Evolutionary conservation across 2,797 vertebrate genomes (phyloP), one percentile per base, ranked within the genome.

Genomic region (Ambastaia sidthimunki): DNA sequence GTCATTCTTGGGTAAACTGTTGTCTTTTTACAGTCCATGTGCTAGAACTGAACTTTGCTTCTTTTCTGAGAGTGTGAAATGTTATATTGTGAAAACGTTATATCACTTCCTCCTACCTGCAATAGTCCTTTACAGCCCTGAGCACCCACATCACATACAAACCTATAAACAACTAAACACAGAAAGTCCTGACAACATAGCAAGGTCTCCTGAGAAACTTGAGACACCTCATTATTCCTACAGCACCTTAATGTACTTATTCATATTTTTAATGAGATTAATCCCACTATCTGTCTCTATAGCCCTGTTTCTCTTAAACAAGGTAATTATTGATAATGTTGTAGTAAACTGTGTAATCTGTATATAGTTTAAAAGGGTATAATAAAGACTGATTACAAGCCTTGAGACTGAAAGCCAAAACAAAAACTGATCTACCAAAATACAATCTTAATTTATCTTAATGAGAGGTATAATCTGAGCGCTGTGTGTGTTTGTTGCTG

Each of bases 131-230:
- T 76, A 47, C 37, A 57, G 21, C 37, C 74, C 19, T 59, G 12
- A 77, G 65, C 63, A 57, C 67, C 25, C 23, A 76, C 34, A 77
- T 28, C 59, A 77, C 52, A 76, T 55, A 67, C 66, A 23, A 59
- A 59, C 74, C 1, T 21, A 9, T 62, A 54, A 41, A 63, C 57
- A 63, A 71, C 28, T 54, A 71, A 63, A 78, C 52, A 67, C 50
- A 71, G 15, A 52, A 52, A 18, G 48, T 19, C n/a, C 19, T 7
- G 34, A 70, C 54, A 60, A 48, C 59, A 60, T 48, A 63, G 12
- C 28, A 25, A 9, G 28, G 37, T 44, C 48, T 44, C 9, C n/a
- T 13, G 13, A 28, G 37, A 76, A 65, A 37, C 37, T 9, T 74
- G 16, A 50, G 23, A 74, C 23, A 15, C 10, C 48, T 15, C 1